Conservation (phyloP, 2,888 invertebrate genomes). For the Diarsia dahlii region DNA sequence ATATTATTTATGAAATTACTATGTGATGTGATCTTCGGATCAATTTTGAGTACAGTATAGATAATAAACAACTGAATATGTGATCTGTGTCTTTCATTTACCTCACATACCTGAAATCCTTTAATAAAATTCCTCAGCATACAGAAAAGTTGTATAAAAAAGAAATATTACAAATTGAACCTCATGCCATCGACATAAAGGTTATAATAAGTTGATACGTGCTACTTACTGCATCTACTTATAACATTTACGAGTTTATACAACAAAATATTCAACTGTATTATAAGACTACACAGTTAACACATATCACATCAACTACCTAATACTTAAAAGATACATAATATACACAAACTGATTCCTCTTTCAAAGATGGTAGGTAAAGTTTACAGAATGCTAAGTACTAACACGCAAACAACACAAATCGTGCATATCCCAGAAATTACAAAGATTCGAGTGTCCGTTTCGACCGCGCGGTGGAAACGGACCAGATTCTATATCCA, state of each 20-base stretch:
- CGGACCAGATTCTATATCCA: neutral
- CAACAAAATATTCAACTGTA: too few relatives aligned
- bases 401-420: neutral
- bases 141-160: neutral
- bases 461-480: too few relatives aligned
- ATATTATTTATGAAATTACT: slow-evolving; percentile 92
- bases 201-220: neutral
- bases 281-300: neutral
- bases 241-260: too few relatives aligned
- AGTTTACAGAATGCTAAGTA: neutral
- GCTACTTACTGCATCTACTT: too few relatives aligned
- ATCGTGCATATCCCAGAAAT: neutral
- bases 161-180: slow-evolving; percentile 10
- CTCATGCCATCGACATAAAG: neutral
- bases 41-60: slow-evolving; percentile 94
- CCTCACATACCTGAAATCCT: slow-evolving; percentile 5
- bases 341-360: neutral
- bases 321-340: neutral
- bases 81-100: slow-evolving; percentile 86
- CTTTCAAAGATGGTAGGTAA: neutral
- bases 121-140: neutral
- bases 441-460: neutral
- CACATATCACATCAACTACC: neutral
- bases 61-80: slow-evolving; percentile 94
- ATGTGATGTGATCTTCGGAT: slow-evolving; percentile 94